Evolutionary conservation across 1,140 invertebrate genomes (phyloP).

Genomic region (Drosophila murphyi): DNA sequence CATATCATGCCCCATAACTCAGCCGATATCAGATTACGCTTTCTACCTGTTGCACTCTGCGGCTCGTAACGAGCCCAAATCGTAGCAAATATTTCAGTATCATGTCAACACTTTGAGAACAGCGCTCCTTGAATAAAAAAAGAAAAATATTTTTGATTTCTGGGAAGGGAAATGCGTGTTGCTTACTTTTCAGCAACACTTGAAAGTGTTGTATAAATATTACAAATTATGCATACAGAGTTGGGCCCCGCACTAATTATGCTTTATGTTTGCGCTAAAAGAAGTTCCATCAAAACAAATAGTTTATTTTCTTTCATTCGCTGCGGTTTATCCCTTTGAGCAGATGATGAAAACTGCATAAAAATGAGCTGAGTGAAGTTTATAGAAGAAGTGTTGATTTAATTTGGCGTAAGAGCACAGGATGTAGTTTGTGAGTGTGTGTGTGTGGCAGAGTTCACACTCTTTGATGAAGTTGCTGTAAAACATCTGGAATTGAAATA

Average conservation of each 20-base stretch:
- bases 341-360: constrained; percentile 54
- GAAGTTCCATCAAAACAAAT: constrained; percentile 32
- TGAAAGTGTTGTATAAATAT: constrained; percentile 69
- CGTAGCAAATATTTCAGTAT: constrained; percentile 67
- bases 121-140: constrained; percentile 23
- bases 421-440: constrained; percentile 34
- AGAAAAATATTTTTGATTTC: constrained; percentile 51
- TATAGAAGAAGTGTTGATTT: constrained; percentile 31
- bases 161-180: constrained; percentile 61
- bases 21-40: constrained; percentile 51
- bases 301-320: constrained; percentile 42
- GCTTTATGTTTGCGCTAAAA: constrained; percentile 60
- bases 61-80: constrained; percentile 42
- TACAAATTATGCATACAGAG: constrained; percentile 14
- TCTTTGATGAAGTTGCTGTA: constrained; percentile 32
- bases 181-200: constrained; percentile 65
- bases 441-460: neutral
- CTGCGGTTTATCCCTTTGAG: constrained; percentile 40
- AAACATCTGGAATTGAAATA: constrained; percentile 17
- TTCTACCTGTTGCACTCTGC: constrained; percentile 54
- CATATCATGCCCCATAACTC: constrained; percentile 25
- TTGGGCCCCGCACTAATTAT: constrained; percentile 56
- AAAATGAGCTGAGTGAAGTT: constrained; percentile 28
- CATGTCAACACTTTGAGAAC: constrained; percentile 49
- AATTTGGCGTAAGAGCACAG: constrained; percentile 24